A percentile compares a stretch with the other conserved stretches of the same genome.
These are phyloP conservation scores for Drosophila lacertosa DNA, from an alignment of 1,140 invertebrate species.

Conservation along the genomic window DNA sequence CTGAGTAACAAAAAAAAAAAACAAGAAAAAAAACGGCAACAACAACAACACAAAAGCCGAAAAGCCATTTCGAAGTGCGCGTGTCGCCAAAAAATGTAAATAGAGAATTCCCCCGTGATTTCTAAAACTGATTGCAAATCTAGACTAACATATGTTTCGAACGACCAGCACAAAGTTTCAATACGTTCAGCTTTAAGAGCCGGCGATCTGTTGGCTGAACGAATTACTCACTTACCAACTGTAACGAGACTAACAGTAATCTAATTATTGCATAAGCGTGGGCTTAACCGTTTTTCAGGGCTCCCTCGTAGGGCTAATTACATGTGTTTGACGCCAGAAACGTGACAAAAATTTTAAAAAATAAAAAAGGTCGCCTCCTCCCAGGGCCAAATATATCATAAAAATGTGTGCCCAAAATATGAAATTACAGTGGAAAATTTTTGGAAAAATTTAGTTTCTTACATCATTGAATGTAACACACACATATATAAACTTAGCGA, in stretches of 20 bases:
- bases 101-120: slow-evolving; percentile 23
- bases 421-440: slow-evolving; percentile 64
- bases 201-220: not conserved
- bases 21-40: slow-evolving; percentile 17
- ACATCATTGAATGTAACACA: not conserved
- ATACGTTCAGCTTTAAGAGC: not conserved
- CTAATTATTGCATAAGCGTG: slow-evolving; percentile 27
- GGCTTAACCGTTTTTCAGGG: slow-evolving; percentile 33
- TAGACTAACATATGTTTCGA: not conserved
- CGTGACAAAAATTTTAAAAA: slow-evolving; percentile 37
- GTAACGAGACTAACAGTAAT: not conserved
- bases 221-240: not conserved
- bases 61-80: slow-evolving; percentile 8
- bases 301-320: slow-evolving; percentile 33
- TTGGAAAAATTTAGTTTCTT: not conserved
- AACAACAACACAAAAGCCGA: slow-evolving; percentile 10
- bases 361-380: slow-evolving; percentile 29
- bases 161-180: not conserved
- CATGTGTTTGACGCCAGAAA: slow-evolving; percentile 9
- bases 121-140: slow-evolving; percentile 1
- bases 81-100: slow-evolving; percentile 14
- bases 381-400: not conserved
- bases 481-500: not conserved
- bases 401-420: slow-evolving; percentile 59
- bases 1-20: not conserved